Base-by-base conservation (phyloP, 2,888 invertebrate species). In the Brassicogethes aeneus region DNA sequence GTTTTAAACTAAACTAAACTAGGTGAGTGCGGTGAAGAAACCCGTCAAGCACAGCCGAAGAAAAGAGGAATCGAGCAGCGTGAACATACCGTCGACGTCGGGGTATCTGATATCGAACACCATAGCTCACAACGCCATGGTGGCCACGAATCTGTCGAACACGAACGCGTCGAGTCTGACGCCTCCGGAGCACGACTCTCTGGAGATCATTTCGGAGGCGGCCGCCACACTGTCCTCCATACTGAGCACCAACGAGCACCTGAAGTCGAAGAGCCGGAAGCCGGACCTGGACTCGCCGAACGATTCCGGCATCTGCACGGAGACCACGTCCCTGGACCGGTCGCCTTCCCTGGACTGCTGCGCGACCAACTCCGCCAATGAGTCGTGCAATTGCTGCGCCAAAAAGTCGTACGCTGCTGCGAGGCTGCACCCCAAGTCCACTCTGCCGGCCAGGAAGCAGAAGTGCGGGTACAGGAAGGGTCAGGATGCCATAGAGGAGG, bases 291-390 rank as follows among this genome's bases (percentile, higher is more conserved):
- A 65, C 39, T 68, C 68, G 16, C 73, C 74, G 15, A 70, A 71
- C 7, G 82, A 83, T 60, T 82, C 82, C 0, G 82, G 83, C 1
- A 79, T 83, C 37, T 81, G 82, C 56, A 83, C 83, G 15, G 83
- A 82, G 61, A 83, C 80, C 48, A 82, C 82, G 17, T 82, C 82
- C 53, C 64, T 82, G 56, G 79, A 79, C 60, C 66, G 78, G 55
- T 77, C 78, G 7, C 79, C 79, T 1, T 79, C 76, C 43, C 67
- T 75, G 2, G 77, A 79, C n/a, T n/a, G n/a, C n/a, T n/a, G n/a
- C n/a, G n/a, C n/a, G n/a, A n/a, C n/a, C n/a, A n/a, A n/a, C n/a
- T n/a, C n/a, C n/a, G n/a, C n/a, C n/a, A n/a, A n/a, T n/a, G n/a
- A n/a, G n/a, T n/a, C n/a, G n/a, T n/a, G n/a, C n/a, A n/a, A n/a